phyloP scores from a whole-genome alignment of 2,113 vertebrate genomes.

The Calcarius ornatus region DNA sequence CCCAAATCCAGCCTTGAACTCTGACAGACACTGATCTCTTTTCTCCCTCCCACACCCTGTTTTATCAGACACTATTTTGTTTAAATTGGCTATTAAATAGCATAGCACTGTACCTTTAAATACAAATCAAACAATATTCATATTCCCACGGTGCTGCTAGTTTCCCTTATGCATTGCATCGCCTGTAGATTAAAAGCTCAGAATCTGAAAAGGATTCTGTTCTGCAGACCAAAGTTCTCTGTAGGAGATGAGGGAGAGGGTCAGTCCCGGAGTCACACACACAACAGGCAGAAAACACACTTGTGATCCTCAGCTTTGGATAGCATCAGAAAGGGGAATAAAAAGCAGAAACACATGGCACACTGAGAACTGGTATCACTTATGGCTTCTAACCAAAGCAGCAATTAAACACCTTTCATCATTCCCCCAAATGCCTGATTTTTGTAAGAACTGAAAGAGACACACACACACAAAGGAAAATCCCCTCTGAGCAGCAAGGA shows the following conservation, averaged over 20 bases:
- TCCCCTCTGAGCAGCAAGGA: constrained; percentile 53
- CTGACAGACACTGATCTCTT: constrained; percentile 17
- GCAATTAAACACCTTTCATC: constrained; percentile 65
- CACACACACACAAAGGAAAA: constrained; percentile 53
- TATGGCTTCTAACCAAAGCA: constrained; percentile 62
- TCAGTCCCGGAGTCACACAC: constrained; percentile 69
- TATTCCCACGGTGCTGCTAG: constrained; percentile 60
- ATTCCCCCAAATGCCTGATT: constrained; percentile 45
- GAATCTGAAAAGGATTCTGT: constrained; percentile 62
- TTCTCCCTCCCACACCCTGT: not conserved
- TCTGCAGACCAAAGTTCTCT: constrained; percentile 70
- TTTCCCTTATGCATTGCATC: constrained; percentile 57
- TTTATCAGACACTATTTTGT: constrained; percentile 52
- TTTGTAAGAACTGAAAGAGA: constrained; percentile 41
- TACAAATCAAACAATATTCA: constrained; percentile 68
- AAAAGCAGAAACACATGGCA: constrained; percentile 73
- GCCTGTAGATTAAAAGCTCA: constrained; percentile 65
- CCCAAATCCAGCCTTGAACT: constrained; percentile 26
- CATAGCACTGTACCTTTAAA: constrained; percentile 66
- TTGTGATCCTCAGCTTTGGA: constrained; percentile 59
- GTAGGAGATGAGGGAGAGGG: constrained; percentile 66
- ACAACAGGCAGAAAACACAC: constrained; percentile 69
- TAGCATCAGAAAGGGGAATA: constrained; percentile 60
- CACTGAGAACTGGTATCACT: constrained; percentile 63
- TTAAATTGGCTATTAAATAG: constrained; percentile 40